Evolutionary conservation across 2,888 invertebrate genomes (phyloP), one percentile per base, ranked within the genome.

Genomic region (Metellina segmentata): DNA sequence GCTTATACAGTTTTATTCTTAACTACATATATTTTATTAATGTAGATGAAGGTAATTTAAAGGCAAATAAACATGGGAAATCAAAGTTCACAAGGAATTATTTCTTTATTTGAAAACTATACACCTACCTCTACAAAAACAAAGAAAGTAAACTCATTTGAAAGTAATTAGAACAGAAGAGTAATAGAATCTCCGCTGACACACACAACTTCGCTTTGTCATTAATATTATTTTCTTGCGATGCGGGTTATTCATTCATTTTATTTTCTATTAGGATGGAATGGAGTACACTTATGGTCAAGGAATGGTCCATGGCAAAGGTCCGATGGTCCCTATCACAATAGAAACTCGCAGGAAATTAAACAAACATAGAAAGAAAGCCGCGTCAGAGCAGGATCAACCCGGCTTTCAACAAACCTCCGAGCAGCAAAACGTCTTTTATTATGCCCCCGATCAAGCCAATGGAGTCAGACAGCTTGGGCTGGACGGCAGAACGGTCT

Each of bases 391-490:
- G 53, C 34, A 86, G 13, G 13, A 34, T 9, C 16, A 51, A 81
- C 20, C 9, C 9, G 49, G 48, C 4, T 53, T 72, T 20, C 53
- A 70, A 61, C 87, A 91, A 69, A 72, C 78, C 48, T 70, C 91
- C 9, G 91, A 91, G 52, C 91, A 91, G 9, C 82, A 78, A 83
- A 91, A 91, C 34, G 78, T 91, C 20, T 87, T 81, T 7, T 87
- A 69, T 13, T 91, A 87, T 34, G 34, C 77, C 48, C 91, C 87
- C 8, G 82, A 91, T 48, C 74, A 86, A 81, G 20, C 7, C 9
- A 74, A 16, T 13, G 48, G 19, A n/a, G 72, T n/a, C 19, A 20
- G 20, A n/a, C 85, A n/a, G 6, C 48, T 34, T 16, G 16, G n/a
- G 7, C 16, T 49, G 7, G 70, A 49, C n/a, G 20, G 61, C n/a